Conservation (phyloP, 2,113 vertebrate genomes). For the Terrapene triunguis region DNA sequence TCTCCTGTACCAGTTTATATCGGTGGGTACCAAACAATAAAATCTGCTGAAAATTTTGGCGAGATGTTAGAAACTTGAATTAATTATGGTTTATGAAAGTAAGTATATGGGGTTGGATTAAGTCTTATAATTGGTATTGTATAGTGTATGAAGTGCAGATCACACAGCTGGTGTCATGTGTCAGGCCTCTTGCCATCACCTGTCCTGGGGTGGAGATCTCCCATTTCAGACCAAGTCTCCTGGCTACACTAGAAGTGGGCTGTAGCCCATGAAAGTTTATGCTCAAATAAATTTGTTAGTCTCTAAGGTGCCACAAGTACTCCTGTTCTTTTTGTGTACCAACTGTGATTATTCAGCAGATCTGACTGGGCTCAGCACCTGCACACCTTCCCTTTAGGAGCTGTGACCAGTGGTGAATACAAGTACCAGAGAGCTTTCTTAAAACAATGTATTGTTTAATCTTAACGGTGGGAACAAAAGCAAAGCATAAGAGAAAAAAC, state of each 20-base stretch:
- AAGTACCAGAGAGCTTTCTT: neutral
- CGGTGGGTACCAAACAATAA: constrained; percentile 44
- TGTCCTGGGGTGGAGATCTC: neutral
- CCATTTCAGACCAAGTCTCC: neutral
- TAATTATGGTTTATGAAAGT: constrained; percentile 66
- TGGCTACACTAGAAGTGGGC: neutral
- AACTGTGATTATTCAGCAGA: neutral
- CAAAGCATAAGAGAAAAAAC: too few relatives aligned
- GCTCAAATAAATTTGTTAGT: too few relatives aligned
- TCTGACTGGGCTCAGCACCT: neutral
- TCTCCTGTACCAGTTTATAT: constrained; percentile 33
- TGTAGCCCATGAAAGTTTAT: too few relatives aligned
- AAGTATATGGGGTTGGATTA: constrained; percentile 33
- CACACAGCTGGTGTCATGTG: neutral
- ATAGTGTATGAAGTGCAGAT: neutral
- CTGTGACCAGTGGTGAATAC: neutral
- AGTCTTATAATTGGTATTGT: neutral
- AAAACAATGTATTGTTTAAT: neutral
- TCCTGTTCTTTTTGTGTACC: neutral
- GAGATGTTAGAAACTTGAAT: constrained; percentile 36
- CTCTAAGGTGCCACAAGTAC: too few relatives aligned
- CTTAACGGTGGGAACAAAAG: too few relatives aligned
- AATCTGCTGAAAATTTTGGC: constrained; percentile 57
- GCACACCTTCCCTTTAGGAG: neutral
- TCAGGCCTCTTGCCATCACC: neutral